Percentiles rank a stretch among this genome's conserved stretches.
Conservation (phyloP, 1,140 invertebrate species). For the Bombus terrestris region DNA sequence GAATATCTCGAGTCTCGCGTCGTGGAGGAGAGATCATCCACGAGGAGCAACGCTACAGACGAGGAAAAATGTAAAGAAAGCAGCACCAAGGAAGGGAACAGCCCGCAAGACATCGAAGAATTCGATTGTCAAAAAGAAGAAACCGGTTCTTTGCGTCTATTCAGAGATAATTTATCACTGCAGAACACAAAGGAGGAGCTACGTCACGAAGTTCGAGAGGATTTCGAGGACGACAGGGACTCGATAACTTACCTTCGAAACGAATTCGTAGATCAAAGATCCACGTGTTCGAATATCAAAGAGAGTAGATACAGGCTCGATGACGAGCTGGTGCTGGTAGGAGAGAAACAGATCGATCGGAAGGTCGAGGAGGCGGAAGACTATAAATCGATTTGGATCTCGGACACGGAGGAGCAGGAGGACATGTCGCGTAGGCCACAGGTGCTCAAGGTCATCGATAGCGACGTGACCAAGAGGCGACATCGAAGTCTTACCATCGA, state of each 20-base stretch:
- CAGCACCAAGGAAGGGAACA: conserved; percentile 39
- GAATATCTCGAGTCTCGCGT: conserved; percentile 28
- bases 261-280: neutral
- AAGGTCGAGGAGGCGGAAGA: conserved; percentile 73
- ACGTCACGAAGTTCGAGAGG: neutral
- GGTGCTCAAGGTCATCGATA: conserved; percentile 79
- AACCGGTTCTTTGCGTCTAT: neutral
- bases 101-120: neutral
- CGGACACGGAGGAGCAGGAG: conserved; percentile 72
- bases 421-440: conserved; percentile 81
- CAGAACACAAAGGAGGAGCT: neutral
- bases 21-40: conserved; percentile 14
- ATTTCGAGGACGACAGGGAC: conserved; percentile 8
- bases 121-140: neutral
- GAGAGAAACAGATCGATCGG: conserved; percentile 14
- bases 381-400: conserved; percentile 78
- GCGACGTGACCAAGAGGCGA: conserved; percentile 75
- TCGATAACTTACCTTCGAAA: neutral
- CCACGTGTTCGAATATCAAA: conserved; percentile 32
- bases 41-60: conserved; percentile 65
- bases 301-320: conserved; percentile 40
- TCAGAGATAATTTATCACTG: neutral
- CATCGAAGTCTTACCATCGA: conserved; percentile 38
- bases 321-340: conserved; percentile 50
- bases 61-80: conserved; percentile 70